These are phyloP conservation scores for Oryzias dopingdopingensis DNA, from an alignment of 2,797 vertebrate genomes.

Conservation along the genomic window DNA sequence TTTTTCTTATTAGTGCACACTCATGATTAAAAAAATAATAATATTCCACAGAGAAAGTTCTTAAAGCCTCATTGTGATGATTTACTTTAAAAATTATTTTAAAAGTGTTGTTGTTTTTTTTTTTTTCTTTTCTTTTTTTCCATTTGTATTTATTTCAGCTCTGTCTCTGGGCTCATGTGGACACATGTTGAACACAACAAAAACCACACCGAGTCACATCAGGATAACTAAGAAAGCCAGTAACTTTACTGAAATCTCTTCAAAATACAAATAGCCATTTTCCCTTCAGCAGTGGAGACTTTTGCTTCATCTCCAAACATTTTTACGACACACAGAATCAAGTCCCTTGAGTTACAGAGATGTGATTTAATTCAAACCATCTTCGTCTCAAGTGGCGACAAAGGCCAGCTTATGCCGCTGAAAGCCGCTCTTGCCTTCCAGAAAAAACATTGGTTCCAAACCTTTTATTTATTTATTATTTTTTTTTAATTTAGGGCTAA, in stretches of 20 bases:
- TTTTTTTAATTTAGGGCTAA: conserved; percentile 60
- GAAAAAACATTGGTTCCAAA: conserved; percentile 82
- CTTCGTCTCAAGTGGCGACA: conserved; percentile 97
- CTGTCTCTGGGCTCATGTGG: conserved; percentile 36
- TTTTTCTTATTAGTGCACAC: too few relatives aligned
- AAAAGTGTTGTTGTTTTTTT: not conserved
- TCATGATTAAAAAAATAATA: too few relatives aligned
- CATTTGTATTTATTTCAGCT: not conserved
- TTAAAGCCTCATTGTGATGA: too few relatives aligned
- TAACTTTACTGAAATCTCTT: conserved; percentile 99
- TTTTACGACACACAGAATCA: conserved; percentile 97
- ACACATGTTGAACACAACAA: conserved; percentile 74
- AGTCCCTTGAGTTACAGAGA: conserved; percentile 98
- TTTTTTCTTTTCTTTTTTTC: not conserved
- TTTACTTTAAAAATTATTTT: too few relatives aligned
- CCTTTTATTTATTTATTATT: conserved; percentile 79
- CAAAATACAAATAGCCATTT: conserved; percentile 97
- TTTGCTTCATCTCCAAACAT: conserved; percentile 87
- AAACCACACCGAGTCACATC: conserved; percentile 78
- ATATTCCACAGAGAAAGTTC: too few relatives aligned
- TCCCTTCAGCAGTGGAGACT: conserved; percentile 93
- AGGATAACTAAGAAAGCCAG: conserved; percentile 98
- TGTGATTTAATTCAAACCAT: conserved; percentile 94
- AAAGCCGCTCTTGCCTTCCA: conserved; percentile 87
- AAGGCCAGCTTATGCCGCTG: conserved; percentile 99